Conservation (phyloP, 2,113 vertebrate genomes). For the Ariopsis seemanni region DNA sequence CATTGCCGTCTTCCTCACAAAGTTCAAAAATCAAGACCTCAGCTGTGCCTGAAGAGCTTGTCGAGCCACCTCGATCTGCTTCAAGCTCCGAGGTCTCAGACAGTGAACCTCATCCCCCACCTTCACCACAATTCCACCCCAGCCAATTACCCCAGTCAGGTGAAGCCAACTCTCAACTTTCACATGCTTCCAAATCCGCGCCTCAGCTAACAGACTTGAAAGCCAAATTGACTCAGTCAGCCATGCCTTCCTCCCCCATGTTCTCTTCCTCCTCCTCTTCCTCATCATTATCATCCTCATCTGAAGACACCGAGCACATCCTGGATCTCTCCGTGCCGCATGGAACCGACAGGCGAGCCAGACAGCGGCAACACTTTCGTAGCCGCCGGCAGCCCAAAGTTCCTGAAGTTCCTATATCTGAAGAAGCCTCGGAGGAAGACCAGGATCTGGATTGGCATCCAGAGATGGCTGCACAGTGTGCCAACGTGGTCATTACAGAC, state of each 20-base stretch:
- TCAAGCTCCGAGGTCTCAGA: conserved; percentile 73
- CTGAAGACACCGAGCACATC: conserved; percentile 58
- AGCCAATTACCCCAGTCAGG: conserved; percentile 48
- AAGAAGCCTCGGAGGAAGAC: conserved; percentile 65
- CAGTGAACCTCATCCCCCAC: conserved; percentile 49
- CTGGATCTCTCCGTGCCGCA: conserved; percentile 55
- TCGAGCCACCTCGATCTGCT: conserved; percentile 33
- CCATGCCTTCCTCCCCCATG: conserved; percentile 56
- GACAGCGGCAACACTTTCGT: conserved; percentile 35
- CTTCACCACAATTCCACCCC: conserved; percentile 42
- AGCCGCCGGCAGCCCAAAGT: conserved; percentile 42
- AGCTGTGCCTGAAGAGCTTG: neutral
- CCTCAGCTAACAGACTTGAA: conserved; percentile 39
- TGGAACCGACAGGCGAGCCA: conserved; percentile 28
- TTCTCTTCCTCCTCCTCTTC: conserved; percentile 79
- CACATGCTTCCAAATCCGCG: conserved; percentile 37
- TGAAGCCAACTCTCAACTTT: neutral
- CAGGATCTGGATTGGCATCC: conserved; percentile 89
- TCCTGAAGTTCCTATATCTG: conserved; percentile 43
- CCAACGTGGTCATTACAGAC: conserved; percentile 95
- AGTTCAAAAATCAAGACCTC: conserved; percentile 31
- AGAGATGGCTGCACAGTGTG: conserved; percentile 90
- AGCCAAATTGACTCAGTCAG: conserved; percentile 38
- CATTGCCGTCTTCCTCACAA: conserved; percentile 58
- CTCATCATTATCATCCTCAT: conserved; percentile 78